Percentiles rank a stretch among this genome's conserved stretches.
Evolutionary conservation across 2,888 invertebrate species (phyloP).

Genomic region (Acanthopleura granulata): DNA sequence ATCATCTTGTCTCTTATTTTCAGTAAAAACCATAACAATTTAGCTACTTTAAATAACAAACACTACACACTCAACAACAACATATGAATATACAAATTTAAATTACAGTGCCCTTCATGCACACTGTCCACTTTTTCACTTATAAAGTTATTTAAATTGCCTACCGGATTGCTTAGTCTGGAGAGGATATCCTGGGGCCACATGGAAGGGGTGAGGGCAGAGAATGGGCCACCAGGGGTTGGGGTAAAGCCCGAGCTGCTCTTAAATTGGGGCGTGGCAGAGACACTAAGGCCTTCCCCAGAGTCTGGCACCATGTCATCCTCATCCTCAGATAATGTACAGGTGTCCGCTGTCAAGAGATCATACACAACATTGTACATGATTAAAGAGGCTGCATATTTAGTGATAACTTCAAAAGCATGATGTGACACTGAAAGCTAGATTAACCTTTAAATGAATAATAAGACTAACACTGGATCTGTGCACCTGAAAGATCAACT

Average conservation of each 20-base stretch:
- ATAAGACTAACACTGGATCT: no score
- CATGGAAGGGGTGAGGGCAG: slow-evolving; percentile 95
- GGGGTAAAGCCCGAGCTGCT: slow-evolving; percentile 60
- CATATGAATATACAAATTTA: no score
- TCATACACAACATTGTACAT: not conserved
- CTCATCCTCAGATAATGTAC: slow-evolving; percentile 79
- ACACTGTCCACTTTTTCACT: not conserved
- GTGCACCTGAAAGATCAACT: no score
- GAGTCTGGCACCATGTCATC: slow-evolving; percentile 55
- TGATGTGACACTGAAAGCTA: no score
- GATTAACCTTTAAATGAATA: no score
- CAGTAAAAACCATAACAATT: no score
- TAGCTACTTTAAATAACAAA: no score
- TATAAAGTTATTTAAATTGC: slow-evolving; percentile 21
- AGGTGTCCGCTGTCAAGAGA: slow-evolving; percentile 66
- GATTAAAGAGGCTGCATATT: no score
- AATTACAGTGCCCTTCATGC: no score
- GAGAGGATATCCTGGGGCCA: slow-evolving; percentile 95
- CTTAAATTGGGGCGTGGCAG: slow-evolving; percentile 71
- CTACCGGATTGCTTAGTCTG: slow-evolving; percentile 72
- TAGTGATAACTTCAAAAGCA: no score
- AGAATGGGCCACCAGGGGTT: slow-evolving; percentile 85
- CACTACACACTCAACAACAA: no score
- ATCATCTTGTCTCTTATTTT: no score
- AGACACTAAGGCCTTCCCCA: slow-evolving; percentile 78